Base-by-base conservation (phyloP, 2,113 vertebrate species). In the Sclerurus mexicanus region DNA sequence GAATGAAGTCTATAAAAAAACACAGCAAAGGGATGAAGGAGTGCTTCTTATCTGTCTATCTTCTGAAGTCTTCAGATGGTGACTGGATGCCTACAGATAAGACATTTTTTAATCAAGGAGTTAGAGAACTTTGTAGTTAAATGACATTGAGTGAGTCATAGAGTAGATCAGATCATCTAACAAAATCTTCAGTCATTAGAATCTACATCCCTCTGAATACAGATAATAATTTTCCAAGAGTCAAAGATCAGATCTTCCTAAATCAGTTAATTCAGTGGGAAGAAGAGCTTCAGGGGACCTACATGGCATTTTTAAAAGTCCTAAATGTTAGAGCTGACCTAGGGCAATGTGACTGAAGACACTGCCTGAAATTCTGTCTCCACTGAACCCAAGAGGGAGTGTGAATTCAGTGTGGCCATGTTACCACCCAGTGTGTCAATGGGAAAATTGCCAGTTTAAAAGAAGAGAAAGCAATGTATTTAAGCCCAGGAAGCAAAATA, bases 31-130 rank as follows among this genome's bases (percentile, higher is more conserved):
- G 75, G 86, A 67, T 87, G 60, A 72, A 73, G 90, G 46, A 71
- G 27, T 86, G 46, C 2, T 68, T 87, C 88, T 81, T 71, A 59
- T 92, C 88, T 85, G 78, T 68, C 89, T 97, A 83, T 89, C 89
- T 96, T 56, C 86, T 78, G 42, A 81, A 92, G 52, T 60, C 80
- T 91, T 95, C 94, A 87, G 69, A 75, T 92, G 93, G 94, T 93
- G 95, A 96, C 94, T 92, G 93, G 95, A 97, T 97, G 96, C 96
- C 95, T 97, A 87, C 89, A 95, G 95, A 97, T 96, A 95, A 95
- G 64, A 40, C 13, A 59, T 74, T 89, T 85, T 95, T 97, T 93
- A 95, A 96, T 97, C 90, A 93, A 92, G 79, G 68, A 66, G 10
- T 46, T 63, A 14, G 42, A 90, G 59, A 93, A 63, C 16, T 88